Evolutionary conservation across 1,140 invertebrate species (phyloP).

Genomic region (Andrena cerasifolii): DNA sequence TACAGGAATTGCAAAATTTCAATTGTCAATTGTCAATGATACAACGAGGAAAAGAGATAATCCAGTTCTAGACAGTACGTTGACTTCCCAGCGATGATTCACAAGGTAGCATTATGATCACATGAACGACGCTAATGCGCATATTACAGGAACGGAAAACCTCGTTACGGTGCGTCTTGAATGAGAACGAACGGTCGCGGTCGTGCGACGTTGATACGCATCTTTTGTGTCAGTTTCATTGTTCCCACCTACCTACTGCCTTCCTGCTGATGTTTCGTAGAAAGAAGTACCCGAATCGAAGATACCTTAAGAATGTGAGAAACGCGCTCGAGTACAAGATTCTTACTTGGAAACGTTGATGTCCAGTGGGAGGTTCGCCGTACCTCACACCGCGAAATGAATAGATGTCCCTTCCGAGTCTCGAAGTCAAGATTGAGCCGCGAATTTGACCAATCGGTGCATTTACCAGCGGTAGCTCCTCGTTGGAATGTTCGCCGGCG

Average conservation of each 20-base stretch:
- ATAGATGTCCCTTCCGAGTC: constrained; percentile 82
- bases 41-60: background rate
- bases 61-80: too few relatives aligned
- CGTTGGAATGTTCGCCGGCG: background rate
- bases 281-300: too few relatives aligned
- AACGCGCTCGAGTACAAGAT: too few relatives aligned
- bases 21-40: background rate
- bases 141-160: constrained; percentile 7
- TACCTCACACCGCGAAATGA: constrained; percentile 87
- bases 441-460: constrained; percentile 75
- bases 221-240: background rate
- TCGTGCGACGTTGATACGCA: background rate
- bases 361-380: constrained; percentile 84
- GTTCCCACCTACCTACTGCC: background rate
- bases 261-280: too few relatives aligned
- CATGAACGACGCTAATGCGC: background rate
- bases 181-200: too few relatives aligned
- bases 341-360: constrained; percentile 84
- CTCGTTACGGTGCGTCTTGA: background rate
- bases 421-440: constrained; percentile 74
- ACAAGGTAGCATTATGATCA: background rate
- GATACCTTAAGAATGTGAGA: too few relatives aligned
- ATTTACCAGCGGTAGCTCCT: constrained; percentile 3
- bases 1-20: background rate
- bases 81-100: background rate